Evolutionary conservation across 2,888 invertebrate genomes (phyloP).

Genomic region (Stenichneumon culpator): DNA sequence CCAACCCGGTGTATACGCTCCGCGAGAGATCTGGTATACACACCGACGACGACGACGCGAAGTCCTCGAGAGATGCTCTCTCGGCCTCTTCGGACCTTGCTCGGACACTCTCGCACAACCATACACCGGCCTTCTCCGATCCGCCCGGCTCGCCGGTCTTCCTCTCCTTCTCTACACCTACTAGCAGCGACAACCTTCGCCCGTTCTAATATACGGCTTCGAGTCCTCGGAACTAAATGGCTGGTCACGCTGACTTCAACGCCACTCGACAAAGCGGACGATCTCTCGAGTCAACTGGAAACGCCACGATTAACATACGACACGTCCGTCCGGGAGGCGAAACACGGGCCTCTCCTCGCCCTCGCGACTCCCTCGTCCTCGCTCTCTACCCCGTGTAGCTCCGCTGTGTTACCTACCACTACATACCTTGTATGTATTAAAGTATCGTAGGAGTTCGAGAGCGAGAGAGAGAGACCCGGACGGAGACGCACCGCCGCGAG

Average conservation of each 20-base stretch:
- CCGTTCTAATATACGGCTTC: slow-evolving; percentile 67
- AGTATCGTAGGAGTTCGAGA: slow-evolving; percentile 69
- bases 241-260: slow-evolving; percentile 70
- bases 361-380: slow-evolving; percentile 30
- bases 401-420: slow-evolving; percentile 39
- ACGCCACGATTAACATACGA: slow-evolving; percentile 73
- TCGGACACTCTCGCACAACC: slow-evolving; percentile 47
- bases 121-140: slow-evolving; percentile 3
- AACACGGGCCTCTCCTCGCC: slow-evolving; percentile 65
- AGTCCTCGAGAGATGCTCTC: slow-evolving; percentile 45
- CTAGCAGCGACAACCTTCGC: slow-evolving; percentile 48
- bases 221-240: slow-evolving; percentile 70
- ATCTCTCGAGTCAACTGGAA: slow-evolving; percentile 69
- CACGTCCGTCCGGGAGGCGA: slow-evolving; percentile 70
- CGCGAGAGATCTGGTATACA: slow-evolving; percentile 48
- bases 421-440: slow-evolving; percentile 47
- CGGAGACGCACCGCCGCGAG: slow-evolving; percentile 66
- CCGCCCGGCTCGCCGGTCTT: neutral
- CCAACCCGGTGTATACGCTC: slow-evolving; percentile 63
- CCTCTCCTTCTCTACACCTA: slow-evolving; percentile 15
- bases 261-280: slow-evolving; percentile 69
- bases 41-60: slow-evolving; percentile 48
- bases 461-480: slow-evolving; percentile 33
- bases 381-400: slow-evolving; percentile 24
- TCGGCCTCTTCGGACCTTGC: slow-evolving; percentile 30